Evolutionary conservation across 2,113 vertebrate species (phyloP).

Genomic region (Lichenostomus cassidix): DNA sequence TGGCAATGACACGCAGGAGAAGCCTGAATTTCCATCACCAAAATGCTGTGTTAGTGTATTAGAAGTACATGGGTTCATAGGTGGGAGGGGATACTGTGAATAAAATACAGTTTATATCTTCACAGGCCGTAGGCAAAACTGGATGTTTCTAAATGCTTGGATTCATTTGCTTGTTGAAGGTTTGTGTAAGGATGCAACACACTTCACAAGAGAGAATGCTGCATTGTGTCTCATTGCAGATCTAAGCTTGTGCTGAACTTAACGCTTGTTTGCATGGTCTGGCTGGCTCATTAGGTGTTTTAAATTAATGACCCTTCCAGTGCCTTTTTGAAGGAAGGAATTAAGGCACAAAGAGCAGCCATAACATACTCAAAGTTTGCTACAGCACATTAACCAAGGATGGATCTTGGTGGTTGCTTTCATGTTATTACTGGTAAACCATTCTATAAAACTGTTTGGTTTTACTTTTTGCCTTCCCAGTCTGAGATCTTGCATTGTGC

Average conservation of each 20-base stretch:
- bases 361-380: not conserved
- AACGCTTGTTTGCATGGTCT: rapidly evolving
- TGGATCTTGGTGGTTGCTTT: not conserved
- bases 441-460: not conserved
- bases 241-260: not conserved
- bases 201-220: not conserved
- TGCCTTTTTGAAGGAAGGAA: not conserved
- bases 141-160: not conserved
- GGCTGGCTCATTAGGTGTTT: not conserved
- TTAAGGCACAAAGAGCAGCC: not conserved
- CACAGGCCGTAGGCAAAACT: not conserved
- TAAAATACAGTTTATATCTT: not conserved
- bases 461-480: not conserved
- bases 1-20: not conserved
- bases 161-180: not conserved
- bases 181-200: rapidly evolving
- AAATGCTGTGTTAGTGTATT: not conserved
- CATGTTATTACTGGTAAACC: not conserved
- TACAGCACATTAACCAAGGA: not conserved
- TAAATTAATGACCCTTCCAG: not conserved
- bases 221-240: not conserved
- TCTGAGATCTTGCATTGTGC: not conserved
- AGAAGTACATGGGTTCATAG: not conserved
- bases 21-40: not conserved
- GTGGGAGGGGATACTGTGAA: not conserved